A percentile compares a stretch with the other conserved stretches of the same genome.
Evolutionary conservation across 2,888 invertebrate species (phyloP).

Genomic region (Sinodicranocentrus sp.): DNA sequence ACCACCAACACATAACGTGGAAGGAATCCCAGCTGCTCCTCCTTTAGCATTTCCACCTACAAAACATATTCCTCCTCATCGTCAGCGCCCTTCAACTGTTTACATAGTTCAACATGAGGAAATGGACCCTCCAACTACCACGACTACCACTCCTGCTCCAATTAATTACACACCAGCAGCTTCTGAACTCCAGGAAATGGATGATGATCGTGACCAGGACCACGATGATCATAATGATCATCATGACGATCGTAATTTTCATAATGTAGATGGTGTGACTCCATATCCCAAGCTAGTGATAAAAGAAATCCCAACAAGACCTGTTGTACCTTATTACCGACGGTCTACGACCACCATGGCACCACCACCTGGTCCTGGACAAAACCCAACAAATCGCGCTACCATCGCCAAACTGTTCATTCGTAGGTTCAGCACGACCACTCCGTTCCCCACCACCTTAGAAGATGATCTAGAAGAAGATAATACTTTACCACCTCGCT

Average conservation of each 20-base stretch:
- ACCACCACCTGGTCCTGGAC: conserved; percentile 33
- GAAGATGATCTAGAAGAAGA: background rate
- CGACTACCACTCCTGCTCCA: conserved; percentile 37
- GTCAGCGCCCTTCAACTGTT: conserved; percentile 72
- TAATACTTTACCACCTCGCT: conserved; percentile 23
- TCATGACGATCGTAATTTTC: background rate
- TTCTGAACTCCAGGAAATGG: conserved; percentile 25
- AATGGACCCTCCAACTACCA: conserved; percentile 60
- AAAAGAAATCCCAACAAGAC: conserved; percentile 71
- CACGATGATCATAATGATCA: background rate
- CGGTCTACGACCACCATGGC: conserved; percentile 67
- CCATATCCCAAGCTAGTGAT: conserved; percentile 70
- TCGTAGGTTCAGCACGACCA: conserved; percentile 70
- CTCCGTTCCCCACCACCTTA: conserved; percentile 51
- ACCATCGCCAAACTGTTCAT: conserved; percentile 73
- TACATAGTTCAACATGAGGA: conserved; percentile 73
- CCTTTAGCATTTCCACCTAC: conserved; percentile 63
- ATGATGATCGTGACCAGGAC: conserved; percentile 26
- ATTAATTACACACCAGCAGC: conserved; percentile 7
- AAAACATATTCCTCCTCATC: conserved; percentile 68
- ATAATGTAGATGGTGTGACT: conserved; percentile 22
- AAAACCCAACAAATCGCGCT: conserved; percentile 64
- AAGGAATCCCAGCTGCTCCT: conserved; percentile 11
- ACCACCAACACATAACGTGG: background rate
- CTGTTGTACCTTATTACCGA: conserved; percentile 66